Evolutionary conservation across 1,140 invertebrate species (phyloP).

Genomic region (Oppia nitens): DNA sequence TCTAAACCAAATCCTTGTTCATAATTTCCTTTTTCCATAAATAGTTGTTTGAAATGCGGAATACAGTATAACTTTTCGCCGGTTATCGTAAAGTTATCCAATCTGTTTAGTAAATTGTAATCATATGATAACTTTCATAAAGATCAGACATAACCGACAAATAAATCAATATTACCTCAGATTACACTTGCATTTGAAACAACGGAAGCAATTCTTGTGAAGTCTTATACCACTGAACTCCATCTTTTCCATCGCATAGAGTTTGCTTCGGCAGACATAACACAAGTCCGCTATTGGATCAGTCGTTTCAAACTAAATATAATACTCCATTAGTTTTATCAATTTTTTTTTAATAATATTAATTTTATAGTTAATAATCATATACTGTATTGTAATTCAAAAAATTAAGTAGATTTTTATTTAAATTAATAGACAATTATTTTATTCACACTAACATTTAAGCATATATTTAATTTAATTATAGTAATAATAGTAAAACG

Average conservation of each 20-base stretch:
- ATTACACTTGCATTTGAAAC: slow-evolving; percentile 53
- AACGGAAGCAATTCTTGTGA: slow-evolving; percentile 61
- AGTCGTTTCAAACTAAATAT: too few species aligned
- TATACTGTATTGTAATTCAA: too few species aligned
- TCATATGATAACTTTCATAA: not conserved
- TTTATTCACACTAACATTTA: too few species aligned
- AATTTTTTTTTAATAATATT: too few species aligned
- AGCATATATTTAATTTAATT: too few species aligned
- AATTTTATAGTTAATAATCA: too few species aligned
- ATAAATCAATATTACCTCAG: slow-evolving; percentile 40
- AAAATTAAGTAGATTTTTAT: too few species aligned
- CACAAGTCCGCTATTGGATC: slow-evolving; percentile 40
- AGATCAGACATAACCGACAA: slow-evolving; percentile 1
- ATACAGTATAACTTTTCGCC: slow-evolving; percentile 75
- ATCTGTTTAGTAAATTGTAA: slow-evolving; percentile 33
- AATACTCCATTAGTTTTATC: too few species aligned
- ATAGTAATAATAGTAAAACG: too few species aligned
- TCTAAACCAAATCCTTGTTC: slow-evolving; percentile 51
- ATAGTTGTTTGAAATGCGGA: slow-evolving; percentile 77
- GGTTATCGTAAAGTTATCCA: slow-evolving; percentile 75
- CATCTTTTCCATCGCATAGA: slow-evolving; percentile 61
- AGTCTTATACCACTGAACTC: slow-evolving; percentile 54
- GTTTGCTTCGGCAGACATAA: slow-evolving; percentile 49
- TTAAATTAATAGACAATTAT: too few species aligned
- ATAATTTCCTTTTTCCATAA: slow-evolving; percentile 55